These are phyloP conservation scores for Geococcyx californianus DNA, from an alignment of 2,113 vertebrate genomes.

Conservation along the genomic window DNA sequence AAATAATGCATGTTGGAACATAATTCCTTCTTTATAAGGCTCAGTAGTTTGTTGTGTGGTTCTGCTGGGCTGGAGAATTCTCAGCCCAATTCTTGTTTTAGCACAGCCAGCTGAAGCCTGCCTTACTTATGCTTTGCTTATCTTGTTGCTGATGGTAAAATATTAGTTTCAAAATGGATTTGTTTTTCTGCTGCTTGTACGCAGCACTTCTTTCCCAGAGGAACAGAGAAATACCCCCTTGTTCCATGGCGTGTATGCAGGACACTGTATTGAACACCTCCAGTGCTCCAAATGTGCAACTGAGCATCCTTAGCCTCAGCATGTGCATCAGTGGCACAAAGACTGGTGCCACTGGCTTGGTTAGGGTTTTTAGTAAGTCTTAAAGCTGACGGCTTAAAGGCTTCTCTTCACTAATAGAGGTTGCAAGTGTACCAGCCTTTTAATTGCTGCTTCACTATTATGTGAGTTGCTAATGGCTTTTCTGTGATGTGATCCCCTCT, in stretches of 20 bases:
- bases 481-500: neutral
- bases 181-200: neutral
- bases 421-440: neutral
- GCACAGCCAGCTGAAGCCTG: neutral
- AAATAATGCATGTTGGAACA: neutral
- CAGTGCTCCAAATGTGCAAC: neutral
- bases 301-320: neutral
- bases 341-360: neutral
- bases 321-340: neutral
- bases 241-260: neutral
- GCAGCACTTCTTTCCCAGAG: neutral
- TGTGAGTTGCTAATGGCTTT: neutral
- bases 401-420: neutral
- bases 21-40: neutral
- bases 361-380: neutral
- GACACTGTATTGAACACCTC: fast-evolving
- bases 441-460: neutral
- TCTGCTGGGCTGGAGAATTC: neutral
- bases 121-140: neutral
- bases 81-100: neutral
- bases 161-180: neutral
- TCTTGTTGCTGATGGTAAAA: neutral
- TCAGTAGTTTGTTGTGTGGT: neutral
- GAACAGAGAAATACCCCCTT: neutral
- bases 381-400: neutral